Conservation (phyloP, 2,888 invertebrate species). For the Caenorhabditis doughertyi region DNA sequence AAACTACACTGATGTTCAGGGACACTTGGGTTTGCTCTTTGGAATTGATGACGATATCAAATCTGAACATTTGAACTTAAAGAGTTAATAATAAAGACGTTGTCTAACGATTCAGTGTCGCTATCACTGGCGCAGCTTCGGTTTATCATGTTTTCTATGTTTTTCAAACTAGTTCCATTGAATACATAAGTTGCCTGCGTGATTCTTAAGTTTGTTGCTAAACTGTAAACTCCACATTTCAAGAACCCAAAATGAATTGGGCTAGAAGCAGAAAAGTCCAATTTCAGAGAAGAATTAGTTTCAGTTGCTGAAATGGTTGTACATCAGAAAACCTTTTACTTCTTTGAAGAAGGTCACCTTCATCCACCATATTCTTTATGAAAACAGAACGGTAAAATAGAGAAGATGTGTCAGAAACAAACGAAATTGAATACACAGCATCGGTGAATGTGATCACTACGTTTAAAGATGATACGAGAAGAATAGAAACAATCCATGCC, state of each 20-base stretch:
- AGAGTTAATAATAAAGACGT: background rate
- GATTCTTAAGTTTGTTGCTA: constrained; percentile 1
- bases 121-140: constrained; percentile 20
- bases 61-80: background rate
- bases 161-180: background rate
- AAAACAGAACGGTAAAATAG: constrained; percentile 6
- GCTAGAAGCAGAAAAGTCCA: background rate
- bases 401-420: constrained; percentile 16
- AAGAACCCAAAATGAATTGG: constrained; percentile 17
- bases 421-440: background rate
- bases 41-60: constrained; percentile 33
- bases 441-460: background rate
- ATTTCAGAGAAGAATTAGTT: background rate
- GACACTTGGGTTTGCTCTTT: background rate
- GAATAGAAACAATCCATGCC: background rate
- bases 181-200: background rate
- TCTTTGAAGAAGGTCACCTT: constrained; percentile 4
- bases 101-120: constrained; percentile 17
- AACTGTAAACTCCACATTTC: constrained; percentile 22
- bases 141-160: constrained; percentile 5
- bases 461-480: background rate
- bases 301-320: constrained; percentile 1
- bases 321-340: background rate
- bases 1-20: background rate
- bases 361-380: constrained; percentile 3